phyloP scores from a whole-genome alignment of 2,113 vertebrate species.

The Ptychochromis oligacanthus region DNA sequence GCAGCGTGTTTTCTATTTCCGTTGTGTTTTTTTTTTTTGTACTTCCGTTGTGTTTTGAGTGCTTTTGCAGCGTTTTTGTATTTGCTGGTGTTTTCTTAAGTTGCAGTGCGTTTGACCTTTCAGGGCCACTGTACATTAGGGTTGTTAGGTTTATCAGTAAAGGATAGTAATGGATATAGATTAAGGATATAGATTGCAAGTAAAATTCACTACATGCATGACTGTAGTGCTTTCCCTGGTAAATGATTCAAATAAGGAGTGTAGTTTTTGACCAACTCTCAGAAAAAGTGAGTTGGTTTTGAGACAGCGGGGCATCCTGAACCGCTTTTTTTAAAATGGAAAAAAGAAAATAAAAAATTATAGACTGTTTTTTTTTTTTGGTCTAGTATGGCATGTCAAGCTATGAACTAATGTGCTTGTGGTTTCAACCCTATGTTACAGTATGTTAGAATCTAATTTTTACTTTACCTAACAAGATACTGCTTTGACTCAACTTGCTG shows the following conservation, averaged over 20 bases:
- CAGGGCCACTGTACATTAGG: no score
- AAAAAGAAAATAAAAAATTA: slow-evolving; percentile 37
- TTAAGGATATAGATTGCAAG: neutral
- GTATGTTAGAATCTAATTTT: neutral
- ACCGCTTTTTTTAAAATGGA: neutral
- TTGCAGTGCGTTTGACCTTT: no score
- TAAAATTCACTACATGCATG: neutral
- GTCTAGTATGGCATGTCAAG: slow-evolving; percentile 7
- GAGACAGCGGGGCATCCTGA: neutral
- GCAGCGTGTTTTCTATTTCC: no score
- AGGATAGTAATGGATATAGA: neutral
- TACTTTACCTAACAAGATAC: neutral
- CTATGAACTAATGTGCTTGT: slow-evolving; percentile 4
- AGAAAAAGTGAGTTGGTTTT: neutral
- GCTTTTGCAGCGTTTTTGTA: no score
- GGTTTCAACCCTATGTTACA: neutral
- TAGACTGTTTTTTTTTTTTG: neutral
- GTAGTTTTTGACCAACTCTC: neutral
- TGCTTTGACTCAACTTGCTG: neutral
- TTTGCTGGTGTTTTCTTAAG: no score
- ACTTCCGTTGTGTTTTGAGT: no score
- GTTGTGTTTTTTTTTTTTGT: no score
- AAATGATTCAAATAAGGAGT: neutral
- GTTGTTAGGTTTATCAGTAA: neutral
- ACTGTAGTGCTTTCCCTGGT: neutral